Percentiles rank a stretch among this genome's conserved stretches.
These are phyloP conservation scores for Lasioglossum calceatum DNA, from an alignment of 2,888 invertebrate genomes.

Conservation along the genomic window DNA sequence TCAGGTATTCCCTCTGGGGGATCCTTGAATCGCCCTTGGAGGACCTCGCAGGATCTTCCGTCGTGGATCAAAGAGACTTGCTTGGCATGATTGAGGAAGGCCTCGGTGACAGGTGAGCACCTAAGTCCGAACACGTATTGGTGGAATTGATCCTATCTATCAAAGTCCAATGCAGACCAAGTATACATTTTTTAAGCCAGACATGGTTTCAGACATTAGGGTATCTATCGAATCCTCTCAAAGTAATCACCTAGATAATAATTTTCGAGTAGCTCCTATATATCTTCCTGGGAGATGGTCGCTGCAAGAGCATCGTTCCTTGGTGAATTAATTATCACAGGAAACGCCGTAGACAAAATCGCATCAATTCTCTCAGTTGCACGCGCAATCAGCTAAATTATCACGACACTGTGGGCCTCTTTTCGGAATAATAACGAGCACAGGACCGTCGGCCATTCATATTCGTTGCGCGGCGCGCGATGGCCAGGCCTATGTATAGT, in stretches of 20 bases:
- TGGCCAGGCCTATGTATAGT: slow-evolving; percentile 61
- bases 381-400: background rate
- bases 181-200: background rate
- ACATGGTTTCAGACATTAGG: too few species aligned
- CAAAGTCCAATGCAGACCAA: background rate
- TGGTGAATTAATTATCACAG: background rate
- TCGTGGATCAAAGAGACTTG: background rate
- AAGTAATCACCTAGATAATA: background rate
- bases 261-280: background rate
- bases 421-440: slow-evolving; percentile 57
- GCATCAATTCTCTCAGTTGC: background rate
- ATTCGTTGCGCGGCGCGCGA: slow-evolving; percentile 65
- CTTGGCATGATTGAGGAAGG: background rate
- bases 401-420: slow-evolving; percentile 12
- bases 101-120: background rate
- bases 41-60: background rate
- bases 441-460: slow-evolving; percentile 59
- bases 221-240: too few species aligned
- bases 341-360: background rate
- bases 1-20: background rate
- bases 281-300: background rate
- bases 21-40: background rate
- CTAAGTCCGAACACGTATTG: background rate
- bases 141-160: background rate
- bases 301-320: background rate